A percentile compares a stretch with the other conserved stretches of the same genome.
Conservation (phyloP, 2,888 invertebrate species). For the Drosophila histrio region DNA sequence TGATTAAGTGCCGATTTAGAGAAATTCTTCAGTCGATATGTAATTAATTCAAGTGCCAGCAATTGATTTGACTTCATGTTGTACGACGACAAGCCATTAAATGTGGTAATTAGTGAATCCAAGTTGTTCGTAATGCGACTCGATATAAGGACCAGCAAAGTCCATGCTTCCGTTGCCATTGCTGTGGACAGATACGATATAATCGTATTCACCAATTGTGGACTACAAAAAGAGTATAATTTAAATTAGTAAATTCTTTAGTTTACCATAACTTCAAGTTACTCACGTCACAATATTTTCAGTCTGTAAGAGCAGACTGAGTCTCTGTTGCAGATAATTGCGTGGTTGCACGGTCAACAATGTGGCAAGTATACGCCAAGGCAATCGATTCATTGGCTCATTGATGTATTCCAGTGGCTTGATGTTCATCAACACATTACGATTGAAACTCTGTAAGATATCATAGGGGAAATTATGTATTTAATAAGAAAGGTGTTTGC, state of each 20-base stretch:
- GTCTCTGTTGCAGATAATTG: slow-evolving; percentile 79
- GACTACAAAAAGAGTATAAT: slow-evolving; percentile 48
- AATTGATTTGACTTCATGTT: slow-evolving; percentile 82
- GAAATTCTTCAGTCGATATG: slow-evolving; percentile 77
- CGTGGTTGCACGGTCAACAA: slow-evolving; percentile 78
- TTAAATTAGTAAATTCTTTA: neutral
- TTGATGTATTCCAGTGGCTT: slow-evolving; percentile 81
- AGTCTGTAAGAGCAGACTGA: slow-evolving; percentile 68
- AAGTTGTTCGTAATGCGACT: slow-evolving; percentile 82
- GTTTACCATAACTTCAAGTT: neutral
- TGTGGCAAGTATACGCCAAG: slow-evolving; percentile 82
- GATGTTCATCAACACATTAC: slow-evolving; percentile 79
- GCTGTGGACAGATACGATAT: slow-evolving; percentile 82
- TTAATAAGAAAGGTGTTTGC: too few relatives aligned
- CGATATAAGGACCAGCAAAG: slow-evolving; percentile 69
- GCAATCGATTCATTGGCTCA: slow-evolving; percentile 82
- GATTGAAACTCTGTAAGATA: slow-evolving; percentile 80
- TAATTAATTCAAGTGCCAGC: slow-evolving; percentile 81
- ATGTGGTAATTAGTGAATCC: slow-evolving; percentile 80
- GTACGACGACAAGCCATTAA: slow-evolving; percentile 80
- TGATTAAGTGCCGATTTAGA: slow-evolving; percentile 82
- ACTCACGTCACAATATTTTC: slow-evolving; percentile 57
- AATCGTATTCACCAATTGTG: slow-evolving; percentile 74
- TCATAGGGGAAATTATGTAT: neutral
- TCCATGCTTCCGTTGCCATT: slow-evolving; percentile 84